Conservation (phyloP, 2,113 vertebrate species). For the Myotis brandtii region DNA sequence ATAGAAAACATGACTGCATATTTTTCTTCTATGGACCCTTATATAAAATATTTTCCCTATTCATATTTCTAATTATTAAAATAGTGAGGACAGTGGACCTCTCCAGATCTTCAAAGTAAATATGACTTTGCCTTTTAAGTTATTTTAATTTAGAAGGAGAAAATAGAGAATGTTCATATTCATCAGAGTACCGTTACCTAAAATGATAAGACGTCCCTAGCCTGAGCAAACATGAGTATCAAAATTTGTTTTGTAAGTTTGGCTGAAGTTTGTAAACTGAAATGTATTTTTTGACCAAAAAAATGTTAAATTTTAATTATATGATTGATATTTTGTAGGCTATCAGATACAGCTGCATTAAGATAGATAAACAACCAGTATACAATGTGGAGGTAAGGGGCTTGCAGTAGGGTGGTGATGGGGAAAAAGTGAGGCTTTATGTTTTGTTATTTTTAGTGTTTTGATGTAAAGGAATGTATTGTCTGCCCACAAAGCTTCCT, state of each 20-base stretch:
- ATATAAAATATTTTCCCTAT: not conserved
- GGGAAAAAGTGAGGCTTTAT: not conserved
- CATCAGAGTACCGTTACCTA: not conserved
- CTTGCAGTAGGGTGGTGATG: not conserved
- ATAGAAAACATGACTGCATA: not conserved
- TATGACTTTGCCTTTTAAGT: conserved; percentile 46
- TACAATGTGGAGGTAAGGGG: conserved; percentile 83
- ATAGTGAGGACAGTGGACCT: not conserved
- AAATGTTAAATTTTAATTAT: conserved; percentile 61
- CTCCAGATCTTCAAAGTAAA: not conserved
- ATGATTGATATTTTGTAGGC: conserved; percentile 83
- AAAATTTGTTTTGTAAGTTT: conserved; percentile 45
- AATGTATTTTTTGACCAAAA: conserved; percentile 47
- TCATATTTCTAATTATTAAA: conserved; percentile 45
- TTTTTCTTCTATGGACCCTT: not conserved
- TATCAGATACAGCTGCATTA: conserved; percentile 73
- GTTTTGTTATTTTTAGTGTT: conserved; percentile 23
- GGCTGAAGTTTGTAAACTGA: conserved; percentile 24
- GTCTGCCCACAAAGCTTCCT: not conserved
- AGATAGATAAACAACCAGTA: conserved; percentile 69
- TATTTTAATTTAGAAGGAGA: conserved; percentile 38
- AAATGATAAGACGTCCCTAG: not conserved
- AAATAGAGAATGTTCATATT: not conserved
- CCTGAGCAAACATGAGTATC: conserved; percentile 16
- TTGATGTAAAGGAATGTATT: conserved; percentile 42